Percentiles rank a stretch among this genome's conserved stretches.
Conservation (phyloP, 1,140 invertebrate species). For the Proales similis region DNA sequence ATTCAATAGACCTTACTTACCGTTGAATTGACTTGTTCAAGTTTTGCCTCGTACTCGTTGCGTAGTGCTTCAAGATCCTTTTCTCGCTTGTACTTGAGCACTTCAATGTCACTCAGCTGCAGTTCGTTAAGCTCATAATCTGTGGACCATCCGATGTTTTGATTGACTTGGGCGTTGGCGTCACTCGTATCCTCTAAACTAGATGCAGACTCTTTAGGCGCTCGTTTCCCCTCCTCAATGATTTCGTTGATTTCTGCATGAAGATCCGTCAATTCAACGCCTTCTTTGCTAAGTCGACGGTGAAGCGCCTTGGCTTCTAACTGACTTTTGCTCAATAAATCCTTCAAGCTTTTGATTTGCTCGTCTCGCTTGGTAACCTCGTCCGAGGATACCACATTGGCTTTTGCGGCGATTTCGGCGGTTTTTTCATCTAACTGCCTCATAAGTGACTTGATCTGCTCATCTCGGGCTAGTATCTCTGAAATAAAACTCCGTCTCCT, state of each 20-base stretch:
- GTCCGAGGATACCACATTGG: not conserved
- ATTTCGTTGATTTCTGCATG: conserved; percentile 19
- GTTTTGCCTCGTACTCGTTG: conserved; percentile 21
- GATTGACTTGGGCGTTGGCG: not conserved
- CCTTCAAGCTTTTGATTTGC: not conserved
- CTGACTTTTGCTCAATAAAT: not conserved
- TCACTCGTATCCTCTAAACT: not conserved
- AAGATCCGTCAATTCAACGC: conserved; percentile 10
- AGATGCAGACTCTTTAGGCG: conserved; percentile 1
- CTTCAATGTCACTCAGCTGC: conserved; percentile 32
- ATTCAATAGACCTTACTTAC: too few species aligned
- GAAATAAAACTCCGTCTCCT: conserved; percentile 14
- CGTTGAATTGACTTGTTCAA: conserved; percentile 7
- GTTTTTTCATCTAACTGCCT: conserved; percentile 25
- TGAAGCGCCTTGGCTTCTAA: conserved; percentile 20
- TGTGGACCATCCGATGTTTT: not conserved
- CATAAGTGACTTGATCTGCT: conserved; percentile 22
- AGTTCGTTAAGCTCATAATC: conserved; percentile 5
- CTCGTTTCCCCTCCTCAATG: conserved; percentile 4
- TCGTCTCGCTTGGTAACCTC: not conserved
- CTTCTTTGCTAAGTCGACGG: conserved; percentile 2
- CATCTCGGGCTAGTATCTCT: too few species aligned
- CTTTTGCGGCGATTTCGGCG: not conserved
- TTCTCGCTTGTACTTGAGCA: conserved; percentile 21
- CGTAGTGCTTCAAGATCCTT: not conserved